A percentile compares a stretch with the other conserved stretches of the same genome.
These are phyloP conservation scores for Stichodactyla mertensii DNA, from an alignment of 64 coral and sea anemone genomes.

Conservation along the genomic window DNA sequence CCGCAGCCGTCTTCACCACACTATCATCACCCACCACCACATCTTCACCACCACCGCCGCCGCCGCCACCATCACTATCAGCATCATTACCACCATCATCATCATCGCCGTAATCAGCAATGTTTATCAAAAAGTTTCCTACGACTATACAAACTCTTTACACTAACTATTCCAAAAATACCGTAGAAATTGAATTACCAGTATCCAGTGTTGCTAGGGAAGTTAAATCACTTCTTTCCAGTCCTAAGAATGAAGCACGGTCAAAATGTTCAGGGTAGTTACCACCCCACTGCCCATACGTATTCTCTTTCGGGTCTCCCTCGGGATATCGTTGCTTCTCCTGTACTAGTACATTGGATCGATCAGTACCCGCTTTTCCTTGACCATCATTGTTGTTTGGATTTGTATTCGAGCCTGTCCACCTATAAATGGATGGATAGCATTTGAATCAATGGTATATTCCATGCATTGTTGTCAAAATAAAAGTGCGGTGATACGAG, in stretches of 20 bases:
- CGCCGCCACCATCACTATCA: too few relatives aligned
- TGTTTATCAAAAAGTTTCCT: too few relatives aligned
- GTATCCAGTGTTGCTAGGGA: conserved; percentile 56
- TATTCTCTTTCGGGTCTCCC: conserved; percentile 28
- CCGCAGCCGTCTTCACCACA: too few relatives aligned
- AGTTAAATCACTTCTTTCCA: conserved; percentile 58
- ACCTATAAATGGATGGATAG: conserved; percentile 20
- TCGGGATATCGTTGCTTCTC: conserved; percentile 50
- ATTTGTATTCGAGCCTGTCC: conserved; percentile 97
- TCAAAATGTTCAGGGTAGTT: conserved; percentile 84
- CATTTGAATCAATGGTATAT: not conserved
- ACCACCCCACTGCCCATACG: conserved; percentile 62
- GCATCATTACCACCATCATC: too few relatives aligned
- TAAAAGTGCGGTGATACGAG: too few relatives aligned
- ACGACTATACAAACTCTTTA: too few relatives aligned
- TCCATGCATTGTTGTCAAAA: not conserved
- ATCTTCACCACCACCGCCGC: too few relatives aligned
- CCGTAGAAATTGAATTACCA: conserved; percentile 21
- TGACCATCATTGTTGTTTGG: conserved; percentile 96
- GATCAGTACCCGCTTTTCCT: conserved; percentile 87
- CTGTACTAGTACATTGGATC: conserved; percentile 75
- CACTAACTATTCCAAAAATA: not conserved
- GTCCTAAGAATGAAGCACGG: conserved; percentile 61
- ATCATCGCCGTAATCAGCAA: too few relatives aligned
- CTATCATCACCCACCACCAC: too few relatives aligned